A percentile compares a stretch with the other conserved stretches of the same genome.
phyloP scores from a whole-genome alignment of 2,113 vertebrate genomes.

The Ameiurus melas region DNA sequence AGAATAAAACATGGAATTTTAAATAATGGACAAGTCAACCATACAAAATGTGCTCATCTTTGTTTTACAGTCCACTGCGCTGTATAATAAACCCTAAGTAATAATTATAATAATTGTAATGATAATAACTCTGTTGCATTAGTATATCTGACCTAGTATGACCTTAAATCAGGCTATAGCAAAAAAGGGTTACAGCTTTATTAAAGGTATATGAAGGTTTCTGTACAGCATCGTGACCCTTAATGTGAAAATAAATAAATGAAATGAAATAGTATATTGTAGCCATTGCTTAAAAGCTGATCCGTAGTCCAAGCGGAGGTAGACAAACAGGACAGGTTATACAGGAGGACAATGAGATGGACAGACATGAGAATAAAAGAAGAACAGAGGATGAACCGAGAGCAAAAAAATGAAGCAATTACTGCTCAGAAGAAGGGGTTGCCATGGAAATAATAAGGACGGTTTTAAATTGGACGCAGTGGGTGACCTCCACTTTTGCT shows the following conservation, averaged over 20 bases:
- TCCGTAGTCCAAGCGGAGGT: not conserved
- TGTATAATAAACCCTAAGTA: not conserved
- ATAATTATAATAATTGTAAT: not conserved
- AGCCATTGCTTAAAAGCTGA: not conserved
- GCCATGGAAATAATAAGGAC: slow-evolving; percentile 50
- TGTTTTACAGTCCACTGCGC: not conserved
- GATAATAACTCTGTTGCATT: not conserved
- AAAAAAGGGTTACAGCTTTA: not conserved
- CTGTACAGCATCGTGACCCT: not conserved
- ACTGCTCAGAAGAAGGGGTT: slow-evolving; percentile 41
- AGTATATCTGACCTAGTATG: not conserved
- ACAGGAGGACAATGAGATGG: not conserved
- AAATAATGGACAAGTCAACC: not conserved
- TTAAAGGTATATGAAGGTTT: not conserved
- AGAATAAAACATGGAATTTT: not conserved
- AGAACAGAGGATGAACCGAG: slow-evolving; percentile 10
- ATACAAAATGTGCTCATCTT: too few relatives aligned
- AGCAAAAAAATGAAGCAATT: slow-evolving; percentile 40
- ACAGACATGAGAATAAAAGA: not conserved
- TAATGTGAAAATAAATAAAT: not conserved
- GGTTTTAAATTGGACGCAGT: slow-evolving; percentile 43
- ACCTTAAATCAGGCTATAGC: not conserved
- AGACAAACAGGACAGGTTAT: not conserved
- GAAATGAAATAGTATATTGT: not conserved
- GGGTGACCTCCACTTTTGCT: slow-evolving; percentile 49